Percentiles rank a stretch among this genome's conserved stretches.
These are phyloP conservation scores for Pocillopora damicornis DNA, from an alignment of 64 coral and sea anemone species.

Conservation along the genomic window DNA sequence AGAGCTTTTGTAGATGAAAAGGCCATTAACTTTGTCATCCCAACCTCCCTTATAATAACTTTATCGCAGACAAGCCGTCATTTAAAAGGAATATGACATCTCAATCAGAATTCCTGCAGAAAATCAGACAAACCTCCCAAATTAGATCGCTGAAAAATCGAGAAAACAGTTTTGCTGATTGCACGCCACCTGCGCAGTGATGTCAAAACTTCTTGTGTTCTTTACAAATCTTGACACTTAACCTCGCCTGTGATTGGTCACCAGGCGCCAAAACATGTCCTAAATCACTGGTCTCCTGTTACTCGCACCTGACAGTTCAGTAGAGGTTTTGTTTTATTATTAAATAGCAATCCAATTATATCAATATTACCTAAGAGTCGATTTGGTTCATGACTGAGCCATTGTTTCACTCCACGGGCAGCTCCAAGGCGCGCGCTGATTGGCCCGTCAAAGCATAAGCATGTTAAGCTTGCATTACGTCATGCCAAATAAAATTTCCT, in stretches of 20 bases:
- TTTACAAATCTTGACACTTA: conserved; percentile 27
- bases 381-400: conserved; percentile 94
- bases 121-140: not conserved
- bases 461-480: conserved; percentile 94
- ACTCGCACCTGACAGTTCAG: conserved; percentile 36
- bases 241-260: conserved; percentile 60
- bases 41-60: not conserved
- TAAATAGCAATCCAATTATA: conserved; percentile 99
- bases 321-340: conserved; percentile 93
- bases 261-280: conserved; percentile 18
- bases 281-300: conserved; percentile 51
- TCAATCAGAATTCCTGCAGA: not conserved
- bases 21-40: not conserved
- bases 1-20: not conserved
- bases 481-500: conserved; percentile 99
- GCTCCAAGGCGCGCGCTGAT: conserved; percentile 73
- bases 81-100: not conserved
- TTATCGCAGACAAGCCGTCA: not conserved
- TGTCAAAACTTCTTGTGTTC: conserved; percentile 50
- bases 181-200: not conserved
- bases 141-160: not conserved
- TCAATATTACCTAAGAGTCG: conserved; percentile 99
- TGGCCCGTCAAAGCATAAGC: conserved; percentile 75
- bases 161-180: conserved; percentile 7
- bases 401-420: conserved; percentile 90